These are phyloP conservation scores for Garra rufa DNA, from an alignment of 2,113 vertebrate genomes.

Conservation along the genomic window DNA sequence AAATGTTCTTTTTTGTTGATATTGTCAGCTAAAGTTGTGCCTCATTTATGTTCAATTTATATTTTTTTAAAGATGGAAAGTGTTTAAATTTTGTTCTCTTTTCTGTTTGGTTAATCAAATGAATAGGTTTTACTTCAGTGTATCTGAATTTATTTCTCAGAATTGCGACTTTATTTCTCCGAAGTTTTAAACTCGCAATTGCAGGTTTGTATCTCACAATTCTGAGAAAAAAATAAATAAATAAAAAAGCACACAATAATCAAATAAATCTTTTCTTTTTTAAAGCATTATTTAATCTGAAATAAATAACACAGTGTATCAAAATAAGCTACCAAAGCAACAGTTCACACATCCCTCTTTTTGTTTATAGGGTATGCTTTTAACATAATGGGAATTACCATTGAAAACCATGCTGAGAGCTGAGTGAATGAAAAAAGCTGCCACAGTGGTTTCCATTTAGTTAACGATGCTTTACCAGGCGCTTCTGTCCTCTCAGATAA, in stretches of 20 bases:
- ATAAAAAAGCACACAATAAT: too few species aligned
- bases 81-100: too few species aligned
- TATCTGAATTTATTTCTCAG: too few species aligned
- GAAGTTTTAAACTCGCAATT: too few species aligned
- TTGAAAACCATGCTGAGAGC: background rate
- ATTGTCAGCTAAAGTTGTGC: background rate
- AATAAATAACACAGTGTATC: background rate
- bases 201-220: too few species aligned
- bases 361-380: slow-evolving; percentile 8
- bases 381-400: slow-evolving; percentile 4
- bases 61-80: too few species aligned
- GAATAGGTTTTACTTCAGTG: too few species aligned
- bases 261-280: background rate
- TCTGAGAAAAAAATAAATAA: too few species aligned
- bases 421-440: slow-evolving; percentile 7
- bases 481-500: slow-evolving; percentile 66
- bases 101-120: too few species aligned
- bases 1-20: slow-evolving; percentile 2
- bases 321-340: background rate
- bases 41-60: background rate
- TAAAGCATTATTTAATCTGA: background rate
- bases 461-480: slow-evolving; percentile 45
- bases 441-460: slow-evolving; percentile 5
- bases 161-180: too few species aligned
- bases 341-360: background rate